These are phyloP conservation scores for Recurvirostra avosetta DNA, from an alignment of 2,113 vertebrate species.

Conservation along the genomic window DNA sequence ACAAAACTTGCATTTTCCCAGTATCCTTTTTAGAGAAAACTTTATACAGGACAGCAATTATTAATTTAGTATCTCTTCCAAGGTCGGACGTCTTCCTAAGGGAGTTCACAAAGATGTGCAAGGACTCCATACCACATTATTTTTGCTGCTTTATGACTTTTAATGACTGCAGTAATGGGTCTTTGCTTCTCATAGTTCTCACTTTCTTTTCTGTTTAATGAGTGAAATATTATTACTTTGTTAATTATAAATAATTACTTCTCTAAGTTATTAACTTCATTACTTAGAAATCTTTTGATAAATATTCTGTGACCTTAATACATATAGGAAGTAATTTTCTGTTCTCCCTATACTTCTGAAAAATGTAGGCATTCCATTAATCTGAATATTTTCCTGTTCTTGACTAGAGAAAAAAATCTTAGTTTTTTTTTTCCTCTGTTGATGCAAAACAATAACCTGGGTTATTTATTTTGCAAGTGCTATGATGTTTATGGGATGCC, in stretches of 20 bases:
- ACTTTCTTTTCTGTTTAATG: background rate
- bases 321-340: background rate
- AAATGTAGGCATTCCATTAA: conserved; percentile 18
- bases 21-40: background rate
- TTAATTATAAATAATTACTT: conserved; percentile 33
- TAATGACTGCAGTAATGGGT: background rate
- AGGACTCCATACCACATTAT: background rate
- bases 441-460: background rate
- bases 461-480: background rate
- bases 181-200: background rate
- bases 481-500: background rate
- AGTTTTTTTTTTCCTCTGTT: background rate
- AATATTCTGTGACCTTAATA: conserved; percentile 32
- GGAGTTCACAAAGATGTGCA: conserved; percentile 10
- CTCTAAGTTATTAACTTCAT: conserved; percentile 2
- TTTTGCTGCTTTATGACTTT: background rate
- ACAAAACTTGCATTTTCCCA: background rate
- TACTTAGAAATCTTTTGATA: conserved; percentile 8
- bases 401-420: background rate
- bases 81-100: background rate
- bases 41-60: background rate
- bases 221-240: conserved; percentile 23
- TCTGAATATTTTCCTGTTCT: background rate
- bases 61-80: background rate
- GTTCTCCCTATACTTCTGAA: background rate